These are phyloP conservation scores for Noctua fimbriata DNA, from an alignment of 2,888 invertebrate genomes.

Conservation along the genomic window DNA sequence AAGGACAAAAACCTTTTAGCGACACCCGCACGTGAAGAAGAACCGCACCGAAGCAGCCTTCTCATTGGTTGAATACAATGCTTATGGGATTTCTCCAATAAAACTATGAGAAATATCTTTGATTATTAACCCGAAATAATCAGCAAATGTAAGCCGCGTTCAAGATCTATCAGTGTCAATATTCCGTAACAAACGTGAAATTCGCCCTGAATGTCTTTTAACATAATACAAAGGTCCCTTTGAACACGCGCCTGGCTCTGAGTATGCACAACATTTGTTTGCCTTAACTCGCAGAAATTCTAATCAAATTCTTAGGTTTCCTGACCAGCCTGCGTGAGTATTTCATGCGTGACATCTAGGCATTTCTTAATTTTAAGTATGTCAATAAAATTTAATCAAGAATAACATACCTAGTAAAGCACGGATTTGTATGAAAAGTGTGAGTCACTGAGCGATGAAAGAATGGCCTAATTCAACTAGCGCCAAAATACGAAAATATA, in stretches of 20 bases:
- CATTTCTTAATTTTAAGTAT: constrained; percentile 8
- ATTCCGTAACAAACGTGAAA: neutral
- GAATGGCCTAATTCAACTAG: constrained; percentile 14
- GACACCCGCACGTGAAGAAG: neutral
- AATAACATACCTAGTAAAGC: constrained; percentile 16
- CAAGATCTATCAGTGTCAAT: neutral
- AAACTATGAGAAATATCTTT: neutral
- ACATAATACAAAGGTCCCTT: neutral
- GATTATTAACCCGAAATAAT: too few relatives aligned
- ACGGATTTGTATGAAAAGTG: constrained; percentile 1
- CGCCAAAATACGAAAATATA: constrained; percentile 27
- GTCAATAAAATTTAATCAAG: constrained; percentile 1
- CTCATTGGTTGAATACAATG: neutral
- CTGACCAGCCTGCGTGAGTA: constrained; percentile 22
- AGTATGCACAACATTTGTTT: neutral
- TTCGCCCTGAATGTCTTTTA: neutral
- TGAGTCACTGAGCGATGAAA: constrained; percentile 23
- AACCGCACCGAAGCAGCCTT: too few relatives aligned
- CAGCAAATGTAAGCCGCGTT: neutral
- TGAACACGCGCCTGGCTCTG: neutral
- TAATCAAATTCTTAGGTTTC: constrained; percentile 12
- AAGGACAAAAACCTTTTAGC: neutral
- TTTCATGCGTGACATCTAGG: constrained; percentile 26
- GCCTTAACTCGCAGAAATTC: neutral
- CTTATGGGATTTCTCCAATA: neutral